Conservation (phyloP, 2,888 invertebrate genomes). For the Beris chalybata region DNA sequence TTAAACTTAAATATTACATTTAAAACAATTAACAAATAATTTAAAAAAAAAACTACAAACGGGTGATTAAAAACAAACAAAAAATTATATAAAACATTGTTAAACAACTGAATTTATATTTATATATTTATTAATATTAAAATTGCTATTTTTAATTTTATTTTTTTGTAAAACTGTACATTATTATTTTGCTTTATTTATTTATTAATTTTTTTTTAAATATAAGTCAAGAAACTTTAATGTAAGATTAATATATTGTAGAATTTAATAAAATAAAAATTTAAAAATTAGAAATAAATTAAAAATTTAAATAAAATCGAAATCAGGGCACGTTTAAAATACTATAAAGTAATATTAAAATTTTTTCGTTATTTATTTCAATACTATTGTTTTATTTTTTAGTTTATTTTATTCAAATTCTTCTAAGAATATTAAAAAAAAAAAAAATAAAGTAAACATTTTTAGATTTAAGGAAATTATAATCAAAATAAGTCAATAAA, state of each 20-base stretch:
- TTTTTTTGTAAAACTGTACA: neutral
- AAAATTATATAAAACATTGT: slow-evolving; percentile 17
- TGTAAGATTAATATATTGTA: too few relatives aligned
- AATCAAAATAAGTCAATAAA: slow-evolving; percentile 37
- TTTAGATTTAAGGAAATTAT: slow-evolving; percentile 30
- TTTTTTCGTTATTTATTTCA: neutral
- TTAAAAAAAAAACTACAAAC: slow-evolving; percentile 18
- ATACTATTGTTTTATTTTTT: slow-evolving; percentile 1
- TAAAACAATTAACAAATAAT: neutral
- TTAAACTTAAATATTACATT: neutral
- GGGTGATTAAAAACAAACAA: slow-evolving; percentile 21
- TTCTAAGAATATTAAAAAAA: neutral
- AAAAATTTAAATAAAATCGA: slow-evolving; percentile 16
- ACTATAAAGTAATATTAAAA: neutral
- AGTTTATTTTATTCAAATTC: neutral
- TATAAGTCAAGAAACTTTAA: neutral
- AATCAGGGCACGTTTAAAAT: slow-evolving; percentile 37
- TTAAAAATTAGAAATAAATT: slow-evolving; percentile 11
- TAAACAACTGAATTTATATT: slow-evolving; percentile 26
- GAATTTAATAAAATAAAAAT: slow-evolving; percentile 5
- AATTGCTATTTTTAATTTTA: neutral
- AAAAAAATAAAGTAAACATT: slow-evolving; percentile 11
- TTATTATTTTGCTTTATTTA: slow-evolving; percentile 1
- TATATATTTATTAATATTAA: slow-evolving; percentile 18
- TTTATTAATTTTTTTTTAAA: neutral